These are phyloP conservation scores for Idaea dimidiata DNA, from an alignment of 2,888 invertebrate species.

Conservation along the genomic window DNA sequence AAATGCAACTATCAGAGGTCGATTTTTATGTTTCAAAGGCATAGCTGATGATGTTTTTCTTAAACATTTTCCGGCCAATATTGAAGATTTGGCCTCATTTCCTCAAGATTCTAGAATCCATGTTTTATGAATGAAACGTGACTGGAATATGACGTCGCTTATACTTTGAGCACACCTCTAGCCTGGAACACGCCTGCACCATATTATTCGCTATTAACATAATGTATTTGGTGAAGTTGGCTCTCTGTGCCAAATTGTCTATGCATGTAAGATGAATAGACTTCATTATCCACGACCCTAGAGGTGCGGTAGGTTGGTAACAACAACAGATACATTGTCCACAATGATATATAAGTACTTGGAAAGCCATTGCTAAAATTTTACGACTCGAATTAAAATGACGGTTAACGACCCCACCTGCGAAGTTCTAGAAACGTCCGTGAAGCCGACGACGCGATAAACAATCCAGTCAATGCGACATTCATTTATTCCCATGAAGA, in stretches of 20 bases:
- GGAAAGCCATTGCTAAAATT: constrained; percentile 17
- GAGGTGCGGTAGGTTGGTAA: no score
- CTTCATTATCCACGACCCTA: not conserved
- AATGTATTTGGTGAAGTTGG: not conserved
- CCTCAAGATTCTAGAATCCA: constrained; percentile 32
- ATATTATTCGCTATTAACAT: not conserved
- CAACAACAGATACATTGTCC: no score
- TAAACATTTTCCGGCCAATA: constrained; percentile 25
- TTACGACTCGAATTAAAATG: constrained; percentile 22
- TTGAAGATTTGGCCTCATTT: constrained; percentile 27
- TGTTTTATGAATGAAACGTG: constrained; percentile 32
- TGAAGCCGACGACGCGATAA: constrained; percentile 23
- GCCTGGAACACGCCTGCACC: not conserved
- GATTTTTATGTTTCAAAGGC: constrained; percentile 25
- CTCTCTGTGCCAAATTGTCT: not conserved
- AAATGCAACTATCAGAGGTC: constrained; percentile 28
- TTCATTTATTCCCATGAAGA: constrained; percentile 46
- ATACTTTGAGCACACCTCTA: constrained; percentile 25
- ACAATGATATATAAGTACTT: constrained; percentile 13
- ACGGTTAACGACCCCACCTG: constrained; percentile 26
- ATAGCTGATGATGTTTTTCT: constrained; percentile 26
- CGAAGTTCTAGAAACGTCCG: constrained; percentile 7
- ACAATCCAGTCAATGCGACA: constrained; percentile 25
- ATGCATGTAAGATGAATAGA: not conserved
- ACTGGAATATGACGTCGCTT: constrained; percentile 34